phyloP scores from a whole-genome alignment of 2,888 invertebrate species.

The Agrochola circellaris region DNA sequence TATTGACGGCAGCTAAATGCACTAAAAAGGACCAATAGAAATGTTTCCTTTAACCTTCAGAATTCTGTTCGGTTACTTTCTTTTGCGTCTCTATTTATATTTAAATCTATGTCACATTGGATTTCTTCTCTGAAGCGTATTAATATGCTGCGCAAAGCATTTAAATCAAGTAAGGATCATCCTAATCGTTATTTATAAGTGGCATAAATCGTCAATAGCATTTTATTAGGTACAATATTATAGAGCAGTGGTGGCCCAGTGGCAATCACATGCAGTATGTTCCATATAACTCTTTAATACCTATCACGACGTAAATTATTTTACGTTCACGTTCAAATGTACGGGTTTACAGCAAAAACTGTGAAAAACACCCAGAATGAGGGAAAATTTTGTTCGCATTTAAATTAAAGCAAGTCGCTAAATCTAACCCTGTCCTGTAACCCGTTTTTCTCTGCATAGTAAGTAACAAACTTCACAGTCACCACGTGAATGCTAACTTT shows the following conservation, averaged over 20 bases:
- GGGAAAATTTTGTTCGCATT: slow-evolving; percentile 12
- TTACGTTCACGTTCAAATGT: neutral
- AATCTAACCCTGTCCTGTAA: slow-evolving; percentile 19
- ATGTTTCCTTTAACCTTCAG: neutral
- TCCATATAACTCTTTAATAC: neutral
- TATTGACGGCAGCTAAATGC: slow-evolving; percentile 14
- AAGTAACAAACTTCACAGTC: slow-evolving; percentile 10
- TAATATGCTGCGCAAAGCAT: neutral
- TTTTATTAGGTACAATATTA: neutral
- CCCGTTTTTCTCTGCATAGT: slow-evolving; percentile 1
- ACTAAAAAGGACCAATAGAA: neutral
- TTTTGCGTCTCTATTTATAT: slow-evolving; percentile 7
- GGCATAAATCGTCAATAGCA: neutral
- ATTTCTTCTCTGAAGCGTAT: neutral
- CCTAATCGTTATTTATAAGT: neutral
- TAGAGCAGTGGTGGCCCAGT: no score
- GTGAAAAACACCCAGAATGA: neutral
- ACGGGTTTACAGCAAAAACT: neutral
- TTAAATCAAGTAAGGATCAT: neutral
- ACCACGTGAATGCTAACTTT: slow-evolving; percentile 1
- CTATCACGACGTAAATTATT: neutral
- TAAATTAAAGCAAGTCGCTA: slow-evolving; percentile 9
- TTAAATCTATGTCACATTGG: neutral
- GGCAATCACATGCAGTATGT: no score
- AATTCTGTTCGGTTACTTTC: neutral